Evolutionary conservation across 2,888 invertebrate genomes (phyloP), one percentile per base, ranked within the genome.

Genomic region (Ernsta delagoae): DNA sequence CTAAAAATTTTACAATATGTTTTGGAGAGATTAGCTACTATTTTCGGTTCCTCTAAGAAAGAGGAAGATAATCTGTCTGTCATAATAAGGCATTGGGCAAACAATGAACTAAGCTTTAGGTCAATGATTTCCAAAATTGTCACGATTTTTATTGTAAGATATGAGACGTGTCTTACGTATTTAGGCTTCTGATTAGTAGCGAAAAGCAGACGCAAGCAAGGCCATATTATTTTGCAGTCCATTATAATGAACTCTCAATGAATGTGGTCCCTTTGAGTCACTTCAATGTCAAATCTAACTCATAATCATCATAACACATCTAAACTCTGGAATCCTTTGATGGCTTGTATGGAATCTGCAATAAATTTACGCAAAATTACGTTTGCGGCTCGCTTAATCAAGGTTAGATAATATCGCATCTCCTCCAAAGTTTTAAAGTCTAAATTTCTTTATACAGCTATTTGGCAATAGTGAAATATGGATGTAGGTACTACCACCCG

Each of bases 321-420:
- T 83, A 82, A 83, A 78, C 73, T 75, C 62, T 72, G 76, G 73
- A 76, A 75, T 72, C 79, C 79, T 82, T 84, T 84, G 81, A 82
- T 79, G 24, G 8, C 77, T 78, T 79, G 80, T 84, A 84, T 81
- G 80, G 78, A 78, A 82, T 80, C 79, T 78, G 76, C 78, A 76
- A 79, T 83, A 83, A 83, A 82, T 67, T 69, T 72, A n/a, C 11
- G 72, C 78, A 71, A 78, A 69, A 9, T 70, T 73, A 71, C 4
- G 63, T 60, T 56, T 72, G 31, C 67, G 4, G 54, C 45, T 56
- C 16, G 7, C 7, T 0, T 34, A 65, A 63, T 12, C 6, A 9
- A 64, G 24, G 9, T 56, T 12, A 24, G 64, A 43, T 45, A 71
- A 50, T 69, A 63, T 6, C 5, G 36, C 6, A 3, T 11, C 34